phyloP scores from a whole-genome alignment of 2,797 vertebrate genomes.

The Propithecus deckenii region DNA sequence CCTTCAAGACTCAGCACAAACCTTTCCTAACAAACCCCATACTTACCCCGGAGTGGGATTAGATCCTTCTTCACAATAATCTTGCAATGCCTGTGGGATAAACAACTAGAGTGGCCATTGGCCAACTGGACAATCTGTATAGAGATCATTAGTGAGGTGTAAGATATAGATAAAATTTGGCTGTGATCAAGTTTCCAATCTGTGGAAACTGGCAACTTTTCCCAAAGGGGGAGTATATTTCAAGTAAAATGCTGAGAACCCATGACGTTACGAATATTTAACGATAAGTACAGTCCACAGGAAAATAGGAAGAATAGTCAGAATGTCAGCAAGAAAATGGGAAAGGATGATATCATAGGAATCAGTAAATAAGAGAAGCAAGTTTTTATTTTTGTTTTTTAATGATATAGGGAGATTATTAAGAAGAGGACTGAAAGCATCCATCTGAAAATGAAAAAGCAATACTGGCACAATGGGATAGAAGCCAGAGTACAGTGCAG shows the following conservation, averaged over 20 bases:
- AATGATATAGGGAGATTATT: neutral
- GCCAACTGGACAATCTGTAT: neutral
- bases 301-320: neutral
- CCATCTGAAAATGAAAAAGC: neutral
- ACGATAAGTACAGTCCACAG: neutral
- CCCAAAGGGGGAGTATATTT: neutral
- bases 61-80: neutral
- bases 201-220: neutral
- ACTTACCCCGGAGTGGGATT: neutral
- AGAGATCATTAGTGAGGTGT: too few species aligned
- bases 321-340: neutral
- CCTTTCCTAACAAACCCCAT: neutral
- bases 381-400: neutral
- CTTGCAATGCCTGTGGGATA: neutral
- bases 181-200: neutral
- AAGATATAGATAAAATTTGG: neutral
- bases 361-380: neutral
- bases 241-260: neutral
- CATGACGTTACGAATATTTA: neutral
- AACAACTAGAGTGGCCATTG: neutral
- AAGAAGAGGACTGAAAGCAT: neutral
- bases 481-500: accelerated
- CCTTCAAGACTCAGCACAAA: neutral
- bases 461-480: neutral
- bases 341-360: neutral